phyloP scores from a whole-genome alignment of 2,797 vertebrate genomes.

The Myiothlypis chrysogaster region DNA sequence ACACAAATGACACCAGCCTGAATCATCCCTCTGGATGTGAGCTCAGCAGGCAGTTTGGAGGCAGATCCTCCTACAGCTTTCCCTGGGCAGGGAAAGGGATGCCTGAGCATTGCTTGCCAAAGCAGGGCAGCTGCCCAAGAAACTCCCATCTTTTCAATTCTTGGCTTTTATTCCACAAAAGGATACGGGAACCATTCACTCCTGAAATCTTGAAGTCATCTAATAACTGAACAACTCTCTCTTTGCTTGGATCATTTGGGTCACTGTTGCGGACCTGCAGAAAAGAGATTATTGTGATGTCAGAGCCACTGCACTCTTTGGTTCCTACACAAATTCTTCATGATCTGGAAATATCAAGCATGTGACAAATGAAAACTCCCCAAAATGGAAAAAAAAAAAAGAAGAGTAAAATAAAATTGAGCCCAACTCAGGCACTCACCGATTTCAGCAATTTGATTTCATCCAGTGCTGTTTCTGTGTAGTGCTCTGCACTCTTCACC shows the following conservation, averaged over 20 bases:
- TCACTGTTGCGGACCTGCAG: constrained; percentile 92
- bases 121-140: neutral
- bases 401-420: neutral
- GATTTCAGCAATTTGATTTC: constrained; percentile 95
- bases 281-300: neutral
- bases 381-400: neutral
- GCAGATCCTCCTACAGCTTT: neutral
- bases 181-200: constrained; percentile 96
- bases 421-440: constrained; percentile 74
- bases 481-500: constrained; percentile 98
- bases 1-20: neutral
- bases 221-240: constrained; percentile 92
- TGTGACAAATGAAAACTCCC: rapidly evolving
- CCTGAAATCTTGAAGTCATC: constrained; percentile 99
- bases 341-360: neutral
- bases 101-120: neutral
- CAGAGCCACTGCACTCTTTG: neutral
- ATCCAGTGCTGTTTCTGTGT: constrained; percentile 96
- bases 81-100: neutral
- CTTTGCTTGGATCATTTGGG: constrained; percentile 87
- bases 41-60: neutral
- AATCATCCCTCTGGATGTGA: neutral
- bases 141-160: neutral
- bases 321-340: neutral
- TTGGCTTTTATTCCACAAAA: constrained; percentile 51